Evolutionary conservation across 1,140 invertebrate genomes (phyloP), one percentile per base, ranked within the genome.

Genomic region (Akabosia matsudoensis): DNA sequence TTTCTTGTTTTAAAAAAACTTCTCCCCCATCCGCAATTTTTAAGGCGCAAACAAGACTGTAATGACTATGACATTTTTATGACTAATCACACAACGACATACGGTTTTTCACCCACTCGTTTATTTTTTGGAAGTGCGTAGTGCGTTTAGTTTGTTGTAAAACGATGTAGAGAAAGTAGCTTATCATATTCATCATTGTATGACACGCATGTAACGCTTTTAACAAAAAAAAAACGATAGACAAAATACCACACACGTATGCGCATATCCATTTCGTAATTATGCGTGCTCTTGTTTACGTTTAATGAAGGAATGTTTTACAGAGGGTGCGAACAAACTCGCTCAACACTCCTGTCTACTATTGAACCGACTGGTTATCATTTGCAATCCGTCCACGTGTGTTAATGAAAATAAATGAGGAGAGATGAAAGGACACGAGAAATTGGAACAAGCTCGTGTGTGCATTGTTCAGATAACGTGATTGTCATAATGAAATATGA

Each of bases 61-160:
- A 67, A 31, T 31, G 54, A 16, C 10, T 67, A 10, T 67, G 61
- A 67, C 61, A 67, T 67, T 67, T n/a, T 67, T 67, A 67, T 67
- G 61, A 67, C 61, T 30, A 67, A 67, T 67, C 24, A 16, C 26
- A 30, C 10, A 28, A 56, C 18, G 18, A 10, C 37, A 61, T n/a
- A n/a, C n/a, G 24, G 4, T 22, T 61, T 4, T 22, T 61, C 54
- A 24, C 54, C 54, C 24, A 61, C 54, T 61, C 54, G n/a, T n/a
- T n/a, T n/a, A n/a, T n/a, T n/a, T n/a, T n/a, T n/a, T n/a, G n/a
- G n/a, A n/a, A n/a, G n/a, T n/a, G n/a, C n/a, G n/a, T n/a, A n/a
- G n/a, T n/a, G n/a, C n/a, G n/a, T n/a, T n/a, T n/a, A n/a, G n/a
- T n/a, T n/a, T n/a, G n/a, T n/a, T n/a, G n/a, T n/a, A n/a, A n/a